These are phyloP conservation scores for Dysmachus trigonus DNA, from an alignment of 2,888 invertebrate species.

Conservation along the genomic window DNA sequence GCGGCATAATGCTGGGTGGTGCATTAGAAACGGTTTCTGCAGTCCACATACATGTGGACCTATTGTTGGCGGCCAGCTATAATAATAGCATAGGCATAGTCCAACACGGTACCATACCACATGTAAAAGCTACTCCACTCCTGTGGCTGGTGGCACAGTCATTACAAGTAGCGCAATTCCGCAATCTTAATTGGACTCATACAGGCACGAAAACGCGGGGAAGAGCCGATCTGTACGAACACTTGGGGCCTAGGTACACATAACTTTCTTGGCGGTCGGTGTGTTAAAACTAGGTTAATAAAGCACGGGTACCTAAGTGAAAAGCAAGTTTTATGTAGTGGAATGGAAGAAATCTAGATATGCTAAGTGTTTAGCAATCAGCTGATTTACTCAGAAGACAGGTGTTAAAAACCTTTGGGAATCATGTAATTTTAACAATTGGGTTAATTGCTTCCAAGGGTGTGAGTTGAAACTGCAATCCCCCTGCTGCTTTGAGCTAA, in stretches of 20 bases:
- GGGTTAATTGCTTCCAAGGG: background rate
- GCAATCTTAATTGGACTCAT: constrained; percentile 35
- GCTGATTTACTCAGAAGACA: background rate
- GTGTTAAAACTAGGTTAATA: constrained; percentile 38
- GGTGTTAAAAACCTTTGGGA: constrained; percentile 11
- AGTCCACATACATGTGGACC: background rate
- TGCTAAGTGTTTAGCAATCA: background rate
- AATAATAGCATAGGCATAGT: background rate
- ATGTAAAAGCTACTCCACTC: background rate
- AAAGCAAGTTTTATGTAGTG: constrained; percentile 7
- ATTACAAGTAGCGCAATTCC: constrained; percentile 28
- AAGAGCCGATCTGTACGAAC: background rate
- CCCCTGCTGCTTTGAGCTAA: background rate
- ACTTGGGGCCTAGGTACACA: background rate
- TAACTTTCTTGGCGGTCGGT: background rate
- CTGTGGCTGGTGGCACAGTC: background rate
- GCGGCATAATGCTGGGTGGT: background rate
- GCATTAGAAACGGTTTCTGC: constrained; percentile 6
- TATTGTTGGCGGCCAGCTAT: background rate
- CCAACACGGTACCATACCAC: background rate
- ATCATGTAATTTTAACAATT: background rate
- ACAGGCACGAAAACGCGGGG: background rate
- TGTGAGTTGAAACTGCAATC: background rate
- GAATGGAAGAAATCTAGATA: constrained; percentile 20
- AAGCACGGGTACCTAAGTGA: background rate